Base-by-base conservation (phyloP, 2,888 invertebrate genomes). In the Camponotus fellah region DNA sequence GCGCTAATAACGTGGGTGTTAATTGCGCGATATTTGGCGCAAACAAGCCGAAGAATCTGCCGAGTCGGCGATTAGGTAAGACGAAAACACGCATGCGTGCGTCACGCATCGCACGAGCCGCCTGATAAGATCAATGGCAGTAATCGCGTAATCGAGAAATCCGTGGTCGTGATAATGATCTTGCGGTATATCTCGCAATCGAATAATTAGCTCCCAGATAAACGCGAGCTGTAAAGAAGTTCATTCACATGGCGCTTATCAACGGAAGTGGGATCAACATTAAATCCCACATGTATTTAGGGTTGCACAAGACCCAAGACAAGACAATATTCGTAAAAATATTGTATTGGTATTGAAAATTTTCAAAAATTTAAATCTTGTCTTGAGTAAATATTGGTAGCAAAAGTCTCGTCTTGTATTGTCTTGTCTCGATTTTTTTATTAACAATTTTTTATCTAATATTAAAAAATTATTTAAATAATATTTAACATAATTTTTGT, bases 111-210 rank as follows among this genome's bases (percentile, higher is more conserved):
- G 40, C 40, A 14, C 62, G 62, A 46, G 34, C 21, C 14, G 26
- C 32, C 3, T 32, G 71, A 79, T 58, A 60, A 46, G 40, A 79
- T 46, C 46, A n/a, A n/a, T 53, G 58, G 14, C 69, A 43, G 40
- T 14, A 3, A 3, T 56, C 32, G 69, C n/a, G 58, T 32, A 46
- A 6, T 43, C 65, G 8, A 53, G 53, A 10, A 77, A 76, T 76
- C 53, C 62, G 34, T 37, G 21, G 0, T 56, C 12, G 32, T 14
- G 56, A 76, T 65, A 65, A 76, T 65, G 56, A 79, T 79, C 71
- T 79, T 79, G 71, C 34, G 3, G 12, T 32, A 46, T 12, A 34
- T 12, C 60, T 46, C 46, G 37, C n/a, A 46, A 49, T 46, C 69
- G 21, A 58, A 34, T 37, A 34, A 60, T 46, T 72, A 37, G 49